Conservation (phyloP, 92 coral and sea anemone species). For the Epizoanthus illoricatus region DNA sequence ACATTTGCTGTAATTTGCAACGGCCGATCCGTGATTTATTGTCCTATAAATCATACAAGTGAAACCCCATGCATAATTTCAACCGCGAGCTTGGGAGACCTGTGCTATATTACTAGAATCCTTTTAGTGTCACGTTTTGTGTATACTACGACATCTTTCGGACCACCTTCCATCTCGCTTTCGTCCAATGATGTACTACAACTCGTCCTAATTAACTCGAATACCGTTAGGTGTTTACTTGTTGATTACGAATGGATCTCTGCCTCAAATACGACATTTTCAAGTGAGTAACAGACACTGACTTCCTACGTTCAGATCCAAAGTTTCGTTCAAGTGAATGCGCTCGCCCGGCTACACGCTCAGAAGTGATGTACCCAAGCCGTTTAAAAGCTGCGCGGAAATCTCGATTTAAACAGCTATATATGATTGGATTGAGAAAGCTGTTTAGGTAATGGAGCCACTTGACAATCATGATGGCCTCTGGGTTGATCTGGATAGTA, state of each 20-base stretch:
- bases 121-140: no score
- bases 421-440: constrained; percentile 75
- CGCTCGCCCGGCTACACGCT: constrained; percentile 8
- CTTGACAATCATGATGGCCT: constrained; percentile 70
- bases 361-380: constrained; percentile 19
- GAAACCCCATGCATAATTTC: no score
- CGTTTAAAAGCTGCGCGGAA: constrained; percentile 74
- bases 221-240: background rate
- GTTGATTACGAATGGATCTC: background rate
- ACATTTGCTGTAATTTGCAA: no score
- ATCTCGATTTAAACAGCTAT: constrained; percentile 71
- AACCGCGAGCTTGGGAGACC: no score
- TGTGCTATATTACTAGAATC: no score
- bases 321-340: constrained; percentile 15
- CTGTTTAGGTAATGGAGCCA: constrained; percentile 81
- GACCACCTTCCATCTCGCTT: no score
- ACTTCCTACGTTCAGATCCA: background rate
- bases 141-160: no score
- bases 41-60: no score
- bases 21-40: no score
- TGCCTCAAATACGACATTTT: constrained; percentile 15
- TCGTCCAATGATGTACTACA: background rate
- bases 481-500: constrained; percentile 44
- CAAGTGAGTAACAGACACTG: constrained; percentile 7
- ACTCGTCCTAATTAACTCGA: background rate